These are phyloP conservation scores for Turnix velox DNA, from an alignment of 2,113 vertebrate genomes.

Conservation along the genomic window DNA sequence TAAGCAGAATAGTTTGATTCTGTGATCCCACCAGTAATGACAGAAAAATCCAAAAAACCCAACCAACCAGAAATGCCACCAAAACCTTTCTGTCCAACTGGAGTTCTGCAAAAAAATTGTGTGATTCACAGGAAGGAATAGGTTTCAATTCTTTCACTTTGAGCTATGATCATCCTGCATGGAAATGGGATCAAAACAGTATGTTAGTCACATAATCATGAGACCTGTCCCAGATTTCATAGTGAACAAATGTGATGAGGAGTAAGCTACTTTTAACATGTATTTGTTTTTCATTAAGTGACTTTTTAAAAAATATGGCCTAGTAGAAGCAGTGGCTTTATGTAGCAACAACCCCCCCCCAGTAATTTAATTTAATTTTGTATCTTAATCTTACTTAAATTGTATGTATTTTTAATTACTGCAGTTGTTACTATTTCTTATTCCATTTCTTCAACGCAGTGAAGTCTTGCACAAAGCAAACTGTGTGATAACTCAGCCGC, in stretches of 20 bases:
- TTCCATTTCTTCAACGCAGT: background rate
- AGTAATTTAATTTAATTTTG: background rate
- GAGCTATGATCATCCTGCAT: background rate
- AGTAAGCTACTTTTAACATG: background rate
- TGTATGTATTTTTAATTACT: background rate
- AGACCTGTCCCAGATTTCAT: background rate
- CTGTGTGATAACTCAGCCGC: fast-evolving
- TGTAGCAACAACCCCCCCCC: background rate
- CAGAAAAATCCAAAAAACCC: background rate
- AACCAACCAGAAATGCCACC: background rate
- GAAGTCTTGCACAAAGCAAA: background rate
- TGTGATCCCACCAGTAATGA: background rate
- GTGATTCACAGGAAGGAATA: conserved; percentile 40
- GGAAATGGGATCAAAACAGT: background rate
- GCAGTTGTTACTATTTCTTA: background rate
- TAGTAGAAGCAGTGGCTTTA: background rate
- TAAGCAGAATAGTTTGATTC: background rate
- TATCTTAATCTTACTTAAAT: background rate
- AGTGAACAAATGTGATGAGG: background rate
- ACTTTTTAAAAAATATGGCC: background rate
- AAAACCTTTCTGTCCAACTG: background rate
- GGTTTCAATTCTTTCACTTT: conserved; percentile 13
- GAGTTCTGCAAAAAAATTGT: background rate
- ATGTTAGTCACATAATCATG: background rate
- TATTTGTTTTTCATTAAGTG: background rate